These are phyloP conservation scores for Pipistrellus pygmaeus DNA, from an alignment of 2,797 vertebrate genomes.

Conservation along the genomic window DNA sequence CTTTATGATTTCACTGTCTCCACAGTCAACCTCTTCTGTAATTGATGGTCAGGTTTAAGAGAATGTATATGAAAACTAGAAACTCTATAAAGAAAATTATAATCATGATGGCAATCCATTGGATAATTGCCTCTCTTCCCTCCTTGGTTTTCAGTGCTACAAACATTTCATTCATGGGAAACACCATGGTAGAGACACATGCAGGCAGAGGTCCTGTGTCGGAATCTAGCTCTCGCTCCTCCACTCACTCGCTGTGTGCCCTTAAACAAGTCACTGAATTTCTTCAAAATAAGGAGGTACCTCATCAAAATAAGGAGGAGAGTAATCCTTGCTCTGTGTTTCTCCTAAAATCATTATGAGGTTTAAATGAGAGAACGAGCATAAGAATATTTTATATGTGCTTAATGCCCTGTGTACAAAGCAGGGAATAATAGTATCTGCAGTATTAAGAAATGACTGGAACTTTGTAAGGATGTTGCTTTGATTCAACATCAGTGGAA, in stretches of 20 bases:
- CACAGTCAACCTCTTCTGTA: constrained; percentile 34
- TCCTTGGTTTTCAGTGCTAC: background rate
- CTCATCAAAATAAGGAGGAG: background rate
- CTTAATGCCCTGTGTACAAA: background rate
- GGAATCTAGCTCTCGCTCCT: background rate
- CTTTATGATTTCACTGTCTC: background rate
- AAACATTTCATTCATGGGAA: background rate
- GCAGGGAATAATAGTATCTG: background rate
- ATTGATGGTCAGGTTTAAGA: constrained; percentile 1
- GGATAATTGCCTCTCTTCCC: background rate
- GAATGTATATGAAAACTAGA: constrained; percentile 50
- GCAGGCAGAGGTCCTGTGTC: background rate
- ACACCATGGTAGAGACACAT: background rate
- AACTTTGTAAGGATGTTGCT: background rate
- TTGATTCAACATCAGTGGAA: background rate
- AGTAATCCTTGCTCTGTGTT: background rate
- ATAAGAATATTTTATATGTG: background rate
- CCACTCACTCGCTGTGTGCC: background rate
- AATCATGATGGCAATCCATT: background rate
- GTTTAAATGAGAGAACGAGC: background rate
- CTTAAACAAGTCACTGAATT: background rate
- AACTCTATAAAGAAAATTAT: background rate
- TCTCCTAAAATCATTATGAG: background rate
- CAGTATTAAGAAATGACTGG: background rate
- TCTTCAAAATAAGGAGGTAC: background rate